Conservation (phyloP, 2,113 vertebrate species). For the Tympanuchus pallidicinctus region DNA sequence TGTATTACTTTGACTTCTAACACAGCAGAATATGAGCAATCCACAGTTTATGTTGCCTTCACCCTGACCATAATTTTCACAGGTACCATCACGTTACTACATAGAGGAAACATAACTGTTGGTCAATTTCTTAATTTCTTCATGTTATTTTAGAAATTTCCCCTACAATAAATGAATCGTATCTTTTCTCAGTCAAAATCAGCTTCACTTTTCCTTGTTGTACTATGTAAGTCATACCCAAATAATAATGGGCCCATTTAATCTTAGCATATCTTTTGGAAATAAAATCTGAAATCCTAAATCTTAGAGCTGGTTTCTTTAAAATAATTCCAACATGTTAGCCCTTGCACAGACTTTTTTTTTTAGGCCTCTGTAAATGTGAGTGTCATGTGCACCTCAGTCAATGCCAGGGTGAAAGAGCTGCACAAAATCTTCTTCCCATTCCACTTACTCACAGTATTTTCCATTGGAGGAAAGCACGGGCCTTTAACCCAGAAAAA, state of each 20-base stretch:
- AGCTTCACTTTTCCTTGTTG: not conserved
- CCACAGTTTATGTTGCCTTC: not conserved
- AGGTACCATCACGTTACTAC: not conserved
- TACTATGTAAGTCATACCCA: not conserved
- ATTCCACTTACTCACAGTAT: accelerated
- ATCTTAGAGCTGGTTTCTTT: not conserved
- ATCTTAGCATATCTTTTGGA: not conserved
- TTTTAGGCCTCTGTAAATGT: accelerated
- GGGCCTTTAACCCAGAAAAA: not conserved
- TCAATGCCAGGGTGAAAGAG: not conserved
- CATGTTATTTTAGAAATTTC: not conserved
- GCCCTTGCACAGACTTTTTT: not conserved
- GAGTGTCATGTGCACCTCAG: accelerated
- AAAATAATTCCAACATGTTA: not conserved
- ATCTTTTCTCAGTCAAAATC: not conserved
- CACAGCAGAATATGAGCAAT: not conserved
- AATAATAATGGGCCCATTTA: not conserved
- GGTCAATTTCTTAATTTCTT: accelerated
- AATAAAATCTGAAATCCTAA: not conserved
- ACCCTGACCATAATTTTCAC: not conserved
- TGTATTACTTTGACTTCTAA: not conserved
- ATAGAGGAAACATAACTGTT: not conserved
- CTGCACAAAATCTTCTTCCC: accelerated
- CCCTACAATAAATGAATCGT: not conserved
- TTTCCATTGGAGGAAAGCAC: not conserved